phyloP scores from a whole-genome alignment of 1,140 invertebrate species.

The Drosophila sproati region DNA sequence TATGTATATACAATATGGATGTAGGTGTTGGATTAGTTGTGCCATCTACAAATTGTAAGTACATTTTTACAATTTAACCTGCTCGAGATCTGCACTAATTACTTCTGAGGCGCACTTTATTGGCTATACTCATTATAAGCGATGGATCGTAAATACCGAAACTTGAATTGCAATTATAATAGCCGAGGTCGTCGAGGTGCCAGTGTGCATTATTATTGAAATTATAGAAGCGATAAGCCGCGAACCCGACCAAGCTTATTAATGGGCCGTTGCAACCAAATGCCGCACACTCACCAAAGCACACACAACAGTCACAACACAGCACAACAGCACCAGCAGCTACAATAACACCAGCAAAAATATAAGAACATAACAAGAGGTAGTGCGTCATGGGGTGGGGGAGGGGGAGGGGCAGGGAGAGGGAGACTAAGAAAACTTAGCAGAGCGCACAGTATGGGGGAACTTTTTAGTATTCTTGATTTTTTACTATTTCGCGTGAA shows the following conservation, averaged over 20 bases:
- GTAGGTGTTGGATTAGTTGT: neutral
- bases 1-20: neutral
- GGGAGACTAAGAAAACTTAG: no score
- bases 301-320: conserved; percentile 32
- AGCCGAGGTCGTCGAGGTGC: conserved; percentile 48
- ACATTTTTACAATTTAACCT: conserved; percentile 37
- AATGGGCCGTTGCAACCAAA: conserved; percentile 68
- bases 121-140: conserved; percentile 18
- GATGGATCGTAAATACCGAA: conserved; percentile 33
- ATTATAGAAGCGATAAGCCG: conserved; percentile 57
- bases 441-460: conserved; percentile 9
- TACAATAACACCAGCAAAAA: conserved; percentile 11
- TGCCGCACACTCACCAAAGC: conserved; percentile 69
- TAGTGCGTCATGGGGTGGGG: no score
- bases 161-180: conserved; percentile 36
- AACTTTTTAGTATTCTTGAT: conserved; percentile 68
- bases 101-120: conserved; percentile 33
- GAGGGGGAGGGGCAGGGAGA: no score
- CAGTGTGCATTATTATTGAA: conserved; percentile 21
- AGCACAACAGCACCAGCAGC: conserved; percentile 45
- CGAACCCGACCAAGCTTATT: conserved; percentile 60
- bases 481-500: conserved; percentile 80
- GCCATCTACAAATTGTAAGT: conserved; percentile 30
- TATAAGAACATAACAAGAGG: neutral
- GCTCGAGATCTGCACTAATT: conserved; percentile 43